Evolutionary conservation across 2,888 invertebrate species (phyloP).

Genomic region (Cataglyphis cursor): DNA sequence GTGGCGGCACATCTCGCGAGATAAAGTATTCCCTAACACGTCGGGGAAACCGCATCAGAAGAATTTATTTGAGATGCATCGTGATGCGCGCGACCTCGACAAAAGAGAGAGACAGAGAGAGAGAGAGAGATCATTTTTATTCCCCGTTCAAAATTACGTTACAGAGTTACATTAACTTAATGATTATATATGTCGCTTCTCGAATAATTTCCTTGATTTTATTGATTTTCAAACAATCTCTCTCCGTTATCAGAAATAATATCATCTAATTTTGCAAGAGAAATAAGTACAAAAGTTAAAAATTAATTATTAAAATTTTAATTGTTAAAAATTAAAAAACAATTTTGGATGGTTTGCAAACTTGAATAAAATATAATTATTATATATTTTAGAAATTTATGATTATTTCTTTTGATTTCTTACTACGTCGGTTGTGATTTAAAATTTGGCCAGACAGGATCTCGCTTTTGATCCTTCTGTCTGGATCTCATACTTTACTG

Average conservation of each 20-base stretch:
- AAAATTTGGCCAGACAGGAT: not conserved
- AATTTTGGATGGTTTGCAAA: not conserved
- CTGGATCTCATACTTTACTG: not conserved
- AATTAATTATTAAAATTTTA: not conserved
- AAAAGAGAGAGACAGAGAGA: not conserved
- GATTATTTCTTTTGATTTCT: not conserved
- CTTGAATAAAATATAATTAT: not conserved
- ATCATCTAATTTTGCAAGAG: not conserved
- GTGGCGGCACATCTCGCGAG: conserved; percentile 44
- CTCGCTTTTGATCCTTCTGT: not conserved
- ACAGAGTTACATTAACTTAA: not conserved
- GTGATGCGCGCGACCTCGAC: not conserved
- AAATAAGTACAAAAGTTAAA: not conserved
- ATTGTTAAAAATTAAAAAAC: not conserved
- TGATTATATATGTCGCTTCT: not conserved
- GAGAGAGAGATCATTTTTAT: not conserved
- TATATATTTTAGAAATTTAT: not conserved
- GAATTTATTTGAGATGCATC: not conserved
- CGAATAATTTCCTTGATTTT: not conserved
- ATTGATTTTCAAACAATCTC: not conserved
- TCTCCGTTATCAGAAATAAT: not conserved
- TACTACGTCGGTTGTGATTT: not conserved
- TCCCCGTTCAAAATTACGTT: not conserved
- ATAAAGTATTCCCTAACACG: conserved; percentile 36
- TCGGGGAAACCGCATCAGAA: conserved; percentile 1